Conservation (phyloP, 2,113 vertebrate genomes). For the Nibea coibor region DNA sequence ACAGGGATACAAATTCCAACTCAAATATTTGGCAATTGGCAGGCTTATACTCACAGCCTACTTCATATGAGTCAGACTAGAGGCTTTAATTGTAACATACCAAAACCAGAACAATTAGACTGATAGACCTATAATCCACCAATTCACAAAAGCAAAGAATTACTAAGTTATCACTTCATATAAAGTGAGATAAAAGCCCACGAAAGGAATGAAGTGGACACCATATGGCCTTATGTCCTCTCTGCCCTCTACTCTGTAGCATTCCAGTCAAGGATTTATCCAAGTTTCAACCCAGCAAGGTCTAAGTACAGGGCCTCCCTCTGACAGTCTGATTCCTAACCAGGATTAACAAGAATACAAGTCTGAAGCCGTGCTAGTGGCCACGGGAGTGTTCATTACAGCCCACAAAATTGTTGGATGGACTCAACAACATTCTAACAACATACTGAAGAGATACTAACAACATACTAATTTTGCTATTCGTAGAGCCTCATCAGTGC, state of each 20-base stretch:
- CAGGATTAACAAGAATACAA: conserved; percentile 52
- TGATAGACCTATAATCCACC: not conserved
- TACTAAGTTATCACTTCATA: not conserved
- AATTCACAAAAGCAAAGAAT: not conserved
- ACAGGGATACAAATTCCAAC: not conserved
- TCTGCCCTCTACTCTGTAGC: conserved; percentile 35
- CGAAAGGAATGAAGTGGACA: not conserved
- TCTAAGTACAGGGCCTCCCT: conserved; percentile 36
- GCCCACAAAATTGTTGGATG: conserved; percentile 14
- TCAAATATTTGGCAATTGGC: no score
- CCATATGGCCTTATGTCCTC: conserved; percentile 54
- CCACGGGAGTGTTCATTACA: not conserved
- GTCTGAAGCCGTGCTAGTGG: conserved; percentile 16
- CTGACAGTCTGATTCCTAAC: conserved; percentile 62
- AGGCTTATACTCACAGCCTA: no score
- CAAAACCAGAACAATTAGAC: not conserved
- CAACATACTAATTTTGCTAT: not conserved
- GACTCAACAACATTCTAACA: conserved; percentile 5
- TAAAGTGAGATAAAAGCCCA: not conserved
- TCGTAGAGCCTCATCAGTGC: conserved; percentile 13
- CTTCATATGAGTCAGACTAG: no score
- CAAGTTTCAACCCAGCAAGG: conserved; percentile 47
- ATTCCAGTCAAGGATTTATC: conserved; percentile 64
- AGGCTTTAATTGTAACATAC: not conserved
- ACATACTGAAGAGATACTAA: conserved; percentile 1